phyloP scores from a whole-genome alignment of 2,888 invertebrate genomes.

The Tuberolachnus salignus region DNA sequence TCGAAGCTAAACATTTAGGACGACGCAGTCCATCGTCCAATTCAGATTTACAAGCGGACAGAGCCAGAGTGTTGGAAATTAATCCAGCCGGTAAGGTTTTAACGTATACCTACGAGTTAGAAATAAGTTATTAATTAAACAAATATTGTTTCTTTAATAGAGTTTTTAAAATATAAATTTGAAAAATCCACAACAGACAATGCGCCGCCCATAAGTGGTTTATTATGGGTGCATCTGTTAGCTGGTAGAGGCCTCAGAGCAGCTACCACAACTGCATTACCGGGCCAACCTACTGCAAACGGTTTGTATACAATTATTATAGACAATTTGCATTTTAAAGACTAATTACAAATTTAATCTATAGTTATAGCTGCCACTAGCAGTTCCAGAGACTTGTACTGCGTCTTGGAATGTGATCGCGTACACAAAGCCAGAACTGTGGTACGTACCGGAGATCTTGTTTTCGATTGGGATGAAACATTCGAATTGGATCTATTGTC shows the following conservation, averaged over 20 bases:
- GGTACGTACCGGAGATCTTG: constrained; percentile 92
- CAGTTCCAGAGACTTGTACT: constrained; percentile 85
- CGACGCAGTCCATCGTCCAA: constrained; percentile 58
- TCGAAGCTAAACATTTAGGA: constrained; percentile 65
- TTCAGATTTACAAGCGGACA: constrained; percentile 58
- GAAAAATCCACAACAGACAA: constrained; percentile 68
- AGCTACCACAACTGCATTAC: constrained; percentile 73
- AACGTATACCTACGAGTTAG: not conserved
- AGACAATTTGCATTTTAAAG: not conserved
- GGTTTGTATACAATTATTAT: constrained; percentile 59
- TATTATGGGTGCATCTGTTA: constrained; percentile 87
- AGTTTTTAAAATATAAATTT: constrained; percentile 89
- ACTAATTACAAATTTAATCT: not conserved
- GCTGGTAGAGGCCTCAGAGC: constrained; percentile 86
- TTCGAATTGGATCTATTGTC: constrained; percentile 96
- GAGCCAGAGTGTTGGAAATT: constrained; percentile 76
- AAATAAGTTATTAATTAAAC: not conserved
- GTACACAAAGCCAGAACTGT: constrained; percentile 96
- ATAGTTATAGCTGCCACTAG: constrained; percentile 63
- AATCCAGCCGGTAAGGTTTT: constrained; percentile 77
- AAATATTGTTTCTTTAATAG: constrained; percentile 64
- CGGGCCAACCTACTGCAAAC: constrained; percentile 63
- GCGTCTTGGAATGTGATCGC: constrained; percentile 95
- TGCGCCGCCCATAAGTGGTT: constrained; percentile 75
- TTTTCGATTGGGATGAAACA: constrained; percentile 99